phyloP scores from a whole-genome alignment of 2,888 invertebrate genomes.

The Xestia c-nigrum region DNA sequence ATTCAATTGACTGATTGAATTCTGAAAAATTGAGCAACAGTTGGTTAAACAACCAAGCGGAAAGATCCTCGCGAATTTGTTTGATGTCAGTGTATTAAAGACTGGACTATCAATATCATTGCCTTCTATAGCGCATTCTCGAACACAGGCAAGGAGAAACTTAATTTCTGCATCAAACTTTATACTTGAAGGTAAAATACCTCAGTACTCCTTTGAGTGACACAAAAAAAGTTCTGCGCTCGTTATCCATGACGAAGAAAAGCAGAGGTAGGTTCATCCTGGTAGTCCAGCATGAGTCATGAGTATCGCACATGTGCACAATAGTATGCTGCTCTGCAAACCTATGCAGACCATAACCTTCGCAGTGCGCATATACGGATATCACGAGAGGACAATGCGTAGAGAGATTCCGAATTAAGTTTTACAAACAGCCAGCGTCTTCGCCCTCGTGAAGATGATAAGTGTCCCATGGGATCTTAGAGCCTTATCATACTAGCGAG shows the following conservation, averaged over 20 bases:
- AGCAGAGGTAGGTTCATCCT: too few species aligned
- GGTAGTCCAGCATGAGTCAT: neutral
- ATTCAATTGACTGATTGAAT: neutral
- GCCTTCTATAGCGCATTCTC: neutral
- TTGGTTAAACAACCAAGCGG: neutral
- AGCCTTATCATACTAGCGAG: too few species aligned
- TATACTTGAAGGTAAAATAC: neutral
- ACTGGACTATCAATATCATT: too few species aligned
- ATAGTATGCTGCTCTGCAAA: neutral
- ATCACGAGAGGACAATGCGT: neutral
- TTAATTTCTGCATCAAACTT: neutral
- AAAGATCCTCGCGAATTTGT: neutral
- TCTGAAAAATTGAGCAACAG: neutral
- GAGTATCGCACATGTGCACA: neutral
- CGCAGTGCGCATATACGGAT: neutral
- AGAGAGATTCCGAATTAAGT: neutral
- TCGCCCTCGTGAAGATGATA: too few species aligned
- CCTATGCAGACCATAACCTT: too few species aligned
- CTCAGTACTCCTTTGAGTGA: neutral
- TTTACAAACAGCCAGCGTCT: neutral
- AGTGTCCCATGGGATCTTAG: too few species aligned
- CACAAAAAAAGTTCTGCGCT: neutral
- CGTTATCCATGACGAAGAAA: neutral
- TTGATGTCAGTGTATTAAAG: too few species aligned
- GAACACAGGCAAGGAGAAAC: neutral